Conservation (phyloP, 2,888 invertebrate species). For the Tipula helvola region DNA sequence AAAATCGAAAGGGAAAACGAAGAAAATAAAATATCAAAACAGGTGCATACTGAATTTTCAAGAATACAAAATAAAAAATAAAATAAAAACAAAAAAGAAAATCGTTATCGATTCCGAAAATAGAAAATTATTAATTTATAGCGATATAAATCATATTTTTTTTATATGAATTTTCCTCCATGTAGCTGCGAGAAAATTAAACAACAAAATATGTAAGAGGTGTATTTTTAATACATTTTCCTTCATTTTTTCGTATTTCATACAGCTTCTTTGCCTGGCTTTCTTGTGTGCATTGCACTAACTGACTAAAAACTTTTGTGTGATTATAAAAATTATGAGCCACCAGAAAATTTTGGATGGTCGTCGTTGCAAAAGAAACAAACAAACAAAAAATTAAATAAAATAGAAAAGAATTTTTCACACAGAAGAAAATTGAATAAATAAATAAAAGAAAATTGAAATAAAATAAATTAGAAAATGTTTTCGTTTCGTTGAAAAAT, state of each 20-base stretch:
- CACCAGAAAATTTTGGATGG: not conserved
- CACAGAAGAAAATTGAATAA: not conserved
- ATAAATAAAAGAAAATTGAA: not conserved
- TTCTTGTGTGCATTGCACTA: not conserved
- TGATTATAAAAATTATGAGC: not conserved
- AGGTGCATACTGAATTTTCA: not conserved
- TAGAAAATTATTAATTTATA: slow-evolving; percentile 8
- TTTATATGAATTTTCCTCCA: not conserved
- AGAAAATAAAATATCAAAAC: not conserved
- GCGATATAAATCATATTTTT: slow-evolving; percentile 5
- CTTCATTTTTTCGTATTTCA: not conserved
- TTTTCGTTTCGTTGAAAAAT: not conserved
- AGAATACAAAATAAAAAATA: not conserved
- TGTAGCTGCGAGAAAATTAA: not conserved
- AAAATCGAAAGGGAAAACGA: not conserved
- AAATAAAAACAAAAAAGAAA: not conserved
- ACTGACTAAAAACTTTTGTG: not conserved
- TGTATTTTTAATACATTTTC: not conserved
- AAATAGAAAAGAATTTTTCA: not conserved
- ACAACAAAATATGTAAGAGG: not conserved
- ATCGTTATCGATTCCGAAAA: slow-evolving; percentile 7
- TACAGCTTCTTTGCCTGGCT: not conserved
- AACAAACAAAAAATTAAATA: not conserved
- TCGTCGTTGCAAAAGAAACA: not conserved
- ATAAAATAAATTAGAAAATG: not conserved